Evolutionary conservation across 2,888 invertebrate genomes (phyloP), one percentile per base, ranked within the genome.

Genomic region (Stomorhina lunata): DNA sequence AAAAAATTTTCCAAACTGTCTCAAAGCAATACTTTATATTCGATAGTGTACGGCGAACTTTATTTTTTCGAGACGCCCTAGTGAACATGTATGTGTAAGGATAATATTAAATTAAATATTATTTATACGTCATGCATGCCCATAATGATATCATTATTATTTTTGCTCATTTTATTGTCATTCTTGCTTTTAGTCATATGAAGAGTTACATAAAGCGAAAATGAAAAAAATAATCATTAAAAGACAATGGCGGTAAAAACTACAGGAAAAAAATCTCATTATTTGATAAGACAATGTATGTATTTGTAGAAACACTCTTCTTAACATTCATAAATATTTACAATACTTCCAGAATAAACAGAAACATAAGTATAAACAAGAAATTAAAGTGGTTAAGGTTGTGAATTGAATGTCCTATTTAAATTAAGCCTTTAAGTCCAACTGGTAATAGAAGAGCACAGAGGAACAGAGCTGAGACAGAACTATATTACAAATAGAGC

Each of bases 41-140:
- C n/a, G n/a, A n/a, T n/a, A n/a, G n/a, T n/a, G n/a, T n/a, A n/a
- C n/a, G n/a, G n/a, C n/a, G n/a, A n/a, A n/a, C n/a, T n/a, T n/a
- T n/a, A n/a, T n/a, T n/a, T n/a, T n/a, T n/a, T n/a, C n/a, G n/a
- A n/a, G n/a, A n/a, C n/a, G n/a, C n/a, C n/a, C n/a, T n/a, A n/a
- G n/a, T n/a, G n/a, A n/a, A n/a, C n/a, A n/a, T n/a, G n/a, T n/a
- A n/a, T n/a, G n/a, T n/a, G n/a, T n/a, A n/a, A n/a, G n/a, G n/a
- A n/a, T n/a, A n/a, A 34, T 37, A 50, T 50, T 9, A 61, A 69
- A 78, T 71, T 78, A 34, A 71, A 78, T 63, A 69, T 71, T 78
- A 53, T 9, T 37, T 63, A 72, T 79, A 72, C 71, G 65, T 65
- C 65, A 50, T 50, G 40, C 48, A 29, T 69, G 50, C n/a, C 57